A percentile compares a stretch with the other conserved stretches of the same genome.
Conservation (phyloP, 2,113 vertebrate genomes). For the Bungarus multicinctus region DNA sequence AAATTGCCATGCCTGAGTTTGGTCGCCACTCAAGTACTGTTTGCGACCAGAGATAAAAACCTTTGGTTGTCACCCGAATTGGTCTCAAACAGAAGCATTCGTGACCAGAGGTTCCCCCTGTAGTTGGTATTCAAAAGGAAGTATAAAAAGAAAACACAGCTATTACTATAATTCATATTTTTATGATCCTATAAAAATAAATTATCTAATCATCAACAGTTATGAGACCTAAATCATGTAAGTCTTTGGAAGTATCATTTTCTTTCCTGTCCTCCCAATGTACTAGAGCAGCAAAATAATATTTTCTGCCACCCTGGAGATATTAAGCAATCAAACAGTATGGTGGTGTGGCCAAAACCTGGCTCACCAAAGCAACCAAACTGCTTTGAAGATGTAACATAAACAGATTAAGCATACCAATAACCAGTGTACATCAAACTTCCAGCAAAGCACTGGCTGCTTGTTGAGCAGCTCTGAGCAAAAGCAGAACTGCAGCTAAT, state of each 20-base stretch:
- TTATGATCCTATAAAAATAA: neutral
- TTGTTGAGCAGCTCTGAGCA: neutral
- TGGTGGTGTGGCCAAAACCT: neutral
- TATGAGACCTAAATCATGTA: neutral
- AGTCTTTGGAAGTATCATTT: neutral
- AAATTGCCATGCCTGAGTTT: too few species aligned
- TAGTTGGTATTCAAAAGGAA: neutral
- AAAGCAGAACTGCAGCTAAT: neutral
- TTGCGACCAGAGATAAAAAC: too few species aligned
- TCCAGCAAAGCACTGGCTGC: neutral
- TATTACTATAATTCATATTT: neutral
- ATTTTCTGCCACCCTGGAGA: neutral
- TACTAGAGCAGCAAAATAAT: neutral
- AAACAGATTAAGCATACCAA: neutral
- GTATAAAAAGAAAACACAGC: too few species aligned
- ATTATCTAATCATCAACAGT: neutral
- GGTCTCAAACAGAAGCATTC: too few species aligned
- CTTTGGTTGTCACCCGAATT: too few species aligned
- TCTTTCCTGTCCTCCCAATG: neutral
- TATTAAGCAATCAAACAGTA: neutral
- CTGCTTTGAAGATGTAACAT: neutral
- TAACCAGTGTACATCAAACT: neutral
- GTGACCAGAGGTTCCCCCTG: too few species aligned
- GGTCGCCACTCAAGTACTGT: too few species aligned
- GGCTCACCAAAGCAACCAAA: neutral